Evolutionary conservation across 2,797 vertebrate genomes (phyloP).

Genomic region (Pseudopleuronectes americanus): DNA sequence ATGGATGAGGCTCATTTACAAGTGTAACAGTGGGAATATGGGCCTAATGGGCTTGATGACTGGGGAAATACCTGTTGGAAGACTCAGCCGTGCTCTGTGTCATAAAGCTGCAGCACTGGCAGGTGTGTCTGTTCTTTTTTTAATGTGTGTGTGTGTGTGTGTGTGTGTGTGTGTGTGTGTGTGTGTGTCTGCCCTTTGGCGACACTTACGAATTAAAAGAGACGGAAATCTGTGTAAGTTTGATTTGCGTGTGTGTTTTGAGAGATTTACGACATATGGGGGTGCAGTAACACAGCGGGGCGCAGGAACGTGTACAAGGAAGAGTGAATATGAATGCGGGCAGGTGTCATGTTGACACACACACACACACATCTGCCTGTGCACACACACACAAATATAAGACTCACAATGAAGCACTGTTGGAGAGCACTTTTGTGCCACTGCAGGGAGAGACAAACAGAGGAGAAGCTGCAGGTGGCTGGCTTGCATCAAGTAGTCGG

Average conservation of each 20-base stretch:
- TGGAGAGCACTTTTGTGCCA: conserved; percentile 52
- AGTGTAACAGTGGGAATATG: conserved; percentile 55
- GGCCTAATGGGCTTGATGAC: conserved; percentile 45
- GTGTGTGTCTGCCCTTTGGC: background rate
- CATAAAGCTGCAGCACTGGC: conserved; percentile 9
- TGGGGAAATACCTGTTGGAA: conserved; percentile 44
- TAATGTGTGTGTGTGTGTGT: background rate
- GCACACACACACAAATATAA: conserved; percentile 10
- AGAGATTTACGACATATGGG: conserved; percentile 40
- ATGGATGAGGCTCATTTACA: conserved; percentile 71
- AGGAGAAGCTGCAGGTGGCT: conserved; percentile 58
- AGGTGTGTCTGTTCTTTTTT: background rate
- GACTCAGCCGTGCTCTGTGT: conserved; percentile 7
- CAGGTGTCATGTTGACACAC: conserved; percentile 39
- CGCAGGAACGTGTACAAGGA: background rate
- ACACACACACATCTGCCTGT: background rate
- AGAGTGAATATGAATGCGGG: conserved; percentile 24
- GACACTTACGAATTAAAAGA: background rate
- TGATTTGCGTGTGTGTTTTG: conserved; percentile 8
- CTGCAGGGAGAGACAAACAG: conserved; percentile 34
- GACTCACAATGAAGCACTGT: conserved; percentile 43
- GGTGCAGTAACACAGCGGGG: conserved; percentile 23
- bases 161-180: background rate
- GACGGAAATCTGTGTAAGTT: conserved; percentile 3
- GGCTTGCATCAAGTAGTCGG: conserved; percentile 44